Evolutionary conservation across 2,888 invertebrate genomes (phyloP).

Genomic region (Phorcus lineatus): DNA sequence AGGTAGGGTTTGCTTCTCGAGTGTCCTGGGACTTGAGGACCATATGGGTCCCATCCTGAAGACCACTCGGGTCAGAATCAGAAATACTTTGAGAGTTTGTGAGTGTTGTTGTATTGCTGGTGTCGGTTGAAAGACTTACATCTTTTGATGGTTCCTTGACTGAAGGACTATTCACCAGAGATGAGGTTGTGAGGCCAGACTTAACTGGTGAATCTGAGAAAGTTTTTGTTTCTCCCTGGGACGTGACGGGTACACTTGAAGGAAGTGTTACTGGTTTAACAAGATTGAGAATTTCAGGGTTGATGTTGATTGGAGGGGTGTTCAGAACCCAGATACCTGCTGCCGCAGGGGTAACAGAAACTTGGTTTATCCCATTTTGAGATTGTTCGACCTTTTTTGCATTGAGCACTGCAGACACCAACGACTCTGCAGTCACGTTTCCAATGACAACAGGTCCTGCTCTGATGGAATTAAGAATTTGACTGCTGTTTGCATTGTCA

Average conservation of each 20-base stretch:
- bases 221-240: no score
- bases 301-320: slow-evolving; percentile 10
- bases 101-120: no score
- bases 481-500: neutral
- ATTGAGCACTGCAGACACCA: slow-evolving; percentile 7
- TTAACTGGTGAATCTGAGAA: no score
- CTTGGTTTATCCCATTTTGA: neutral
- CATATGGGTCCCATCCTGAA: slow-evolving; percentile 3
- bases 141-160: neutral
- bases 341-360: slow-evolving; percentile 5
- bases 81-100: neutral
- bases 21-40: slow-evolving; percentile 4
- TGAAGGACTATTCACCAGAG: neutral
- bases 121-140: neutral
- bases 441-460: neutral
- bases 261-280: neutral
- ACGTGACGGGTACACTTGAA: neutral
- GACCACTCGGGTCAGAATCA: neutral
- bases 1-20: slow-evolving; percentile 2
- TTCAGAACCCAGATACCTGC: slow-evolving; percentile 17
- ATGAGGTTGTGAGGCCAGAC: neutral
- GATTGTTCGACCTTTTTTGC: neutral
- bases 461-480: no score
- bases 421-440: neutral
- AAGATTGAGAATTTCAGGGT: slow-evolving; percentile 10